Base-by-base conservation (phyloP, 2,113 vertebrate genomes). In the Macroglossus sobrinus region DNA sequence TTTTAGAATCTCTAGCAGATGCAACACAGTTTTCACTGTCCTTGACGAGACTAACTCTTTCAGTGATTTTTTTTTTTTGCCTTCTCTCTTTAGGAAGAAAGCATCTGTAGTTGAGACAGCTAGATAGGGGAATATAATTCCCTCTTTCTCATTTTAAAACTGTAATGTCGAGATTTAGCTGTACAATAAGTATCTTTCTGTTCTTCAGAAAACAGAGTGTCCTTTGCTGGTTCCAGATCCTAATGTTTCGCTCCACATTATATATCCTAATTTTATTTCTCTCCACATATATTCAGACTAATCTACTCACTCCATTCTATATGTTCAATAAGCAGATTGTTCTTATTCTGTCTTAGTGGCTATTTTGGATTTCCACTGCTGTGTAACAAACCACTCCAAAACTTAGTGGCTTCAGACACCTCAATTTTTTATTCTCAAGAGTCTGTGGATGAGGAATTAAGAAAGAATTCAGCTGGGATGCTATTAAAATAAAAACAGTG, bases 171-270 rank as follows among this genome's bases (percentile, higher is more conserved):
- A 84, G 38, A 92, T 79, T 87, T 79, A 71, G 53, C 84, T 80
- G 50, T 38, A 9, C 28, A 57, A 95, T 84, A 96, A 96, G 5
- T 55, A 61, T 84, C 89, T 97, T 84, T 92, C 92, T 98, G 94
- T 97, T 95, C 47, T 84, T 80, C 12, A 35, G 47, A 95, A 96
- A 33, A 92, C 35, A 92, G 38, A 61, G 8, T 2, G 8, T 92
- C 53, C 80, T 94, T 96, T 93, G 57, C 82, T 40, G 33, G 2
- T 80, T 84, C 47, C 92, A 84, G 57, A 91, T 75, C 14, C 15
- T 38, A 26, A 89, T 8, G 3, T 86, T 87, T 84, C 84, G 28
- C 11, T 18, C 13, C 14, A 59, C 9, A 9, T 3, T 16, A 4
- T 61, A 40, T 75, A 66, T 24, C 7, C 68, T 84, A 50, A 75